Evolutionary conservation across 2,888 invertebrate genomes (phyloP).

Genomic region (Callimorpha dominula): DNA sequence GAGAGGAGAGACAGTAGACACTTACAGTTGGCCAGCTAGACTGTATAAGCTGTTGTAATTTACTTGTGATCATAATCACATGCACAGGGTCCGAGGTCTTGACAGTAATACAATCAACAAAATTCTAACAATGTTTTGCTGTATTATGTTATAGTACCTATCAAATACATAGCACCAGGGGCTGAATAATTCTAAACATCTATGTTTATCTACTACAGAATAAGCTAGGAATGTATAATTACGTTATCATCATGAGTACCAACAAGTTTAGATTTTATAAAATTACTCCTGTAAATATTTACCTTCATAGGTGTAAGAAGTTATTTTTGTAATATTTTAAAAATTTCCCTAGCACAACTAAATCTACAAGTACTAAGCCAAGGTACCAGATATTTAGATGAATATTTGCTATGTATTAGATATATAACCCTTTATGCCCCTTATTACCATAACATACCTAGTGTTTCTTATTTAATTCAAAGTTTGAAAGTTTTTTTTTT

Average conservation of each 20-base stretch:
- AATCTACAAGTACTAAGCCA: constrained; percentile 38
- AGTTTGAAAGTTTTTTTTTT: constrained; percentile 39
- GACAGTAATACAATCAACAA: neutral
- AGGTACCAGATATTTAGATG: constrained; percentile 52
- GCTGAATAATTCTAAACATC: constrained; percentile 4
- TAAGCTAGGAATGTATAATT: neutral
- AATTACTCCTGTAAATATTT: constrained; percentile 46
- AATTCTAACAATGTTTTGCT: neutral
- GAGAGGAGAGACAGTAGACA: neutral
- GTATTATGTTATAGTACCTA: neutral
- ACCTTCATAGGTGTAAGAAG: constrained; percentile 40
- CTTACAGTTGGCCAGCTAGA: neutral
- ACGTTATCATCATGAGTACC: neutral
- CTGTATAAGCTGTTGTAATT: neutral
- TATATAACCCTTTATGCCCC: constrained; percentile 5
- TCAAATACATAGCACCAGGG: constrained; percentile 37
- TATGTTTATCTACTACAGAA: constrained; percentile 1
- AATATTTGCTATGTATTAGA: constrained; percentile 24
- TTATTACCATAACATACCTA: constrained; percentile 13
- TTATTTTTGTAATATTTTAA: constrained; percentile 37
- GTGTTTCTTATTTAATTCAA: constrained; percentile 42
- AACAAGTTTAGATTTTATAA: constrained; percentile 15
- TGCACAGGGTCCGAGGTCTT: neutral
- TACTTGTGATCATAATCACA: neutral
- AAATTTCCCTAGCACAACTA: constrained; percentile 42